phyloP scores from a whole-genome alignment of 1,140 invertebrate genomes.

The Drosophila leontia region DNA sequence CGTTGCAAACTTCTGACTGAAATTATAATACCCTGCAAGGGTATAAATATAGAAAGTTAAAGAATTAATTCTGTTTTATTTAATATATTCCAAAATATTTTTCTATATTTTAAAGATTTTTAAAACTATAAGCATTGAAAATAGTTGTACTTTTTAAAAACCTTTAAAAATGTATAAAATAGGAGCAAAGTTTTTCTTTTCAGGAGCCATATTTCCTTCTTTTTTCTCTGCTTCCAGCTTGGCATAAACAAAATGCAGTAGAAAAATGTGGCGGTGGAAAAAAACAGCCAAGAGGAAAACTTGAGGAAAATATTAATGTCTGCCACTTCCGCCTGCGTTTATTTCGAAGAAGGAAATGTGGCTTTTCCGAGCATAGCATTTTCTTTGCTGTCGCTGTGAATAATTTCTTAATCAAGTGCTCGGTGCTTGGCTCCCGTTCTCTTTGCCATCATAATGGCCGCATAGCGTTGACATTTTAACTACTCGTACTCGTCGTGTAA shows the following conservation, averaged over 20 bases:
- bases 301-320: slow-evolving; percentile 34
- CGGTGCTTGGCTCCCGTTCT: neutral
- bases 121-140: too few relatives aligned
- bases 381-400: slow-evolving; percentile 8
- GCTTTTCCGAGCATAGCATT: slow-evolving; percentile 37
- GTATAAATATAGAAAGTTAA: too few relatives aligned
- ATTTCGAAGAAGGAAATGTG: slow-evolving; percentile 22
- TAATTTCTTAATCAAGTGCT: slow-evolving; percentile 46
- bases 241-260: slow-evolving; percentile 63
- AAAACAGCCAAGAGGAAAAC: slow-evolving; percentile 1
- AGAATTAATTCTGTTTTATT: too few relatives aligned
- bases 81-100: too few relatives aligned
- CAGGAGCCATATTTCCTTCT: slow-evolving; percentile 22
- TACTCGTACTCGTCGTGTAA: slow-evolving; percentile 30
- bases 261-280: slow-evolving; percentile 18
- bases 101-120: too few relatives aligned
- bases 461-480: slow-evolving; percentile 49
- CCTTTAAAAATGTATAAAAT: too few relatives aligned
- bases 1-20: too few relatives aligned
- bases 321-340: slow-evolving; percentile 35
- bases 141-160: neutral
- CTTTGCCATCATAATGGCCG: slow-evolving; percentile 4
- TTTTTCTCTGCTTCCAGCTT: slow-evolving; percentile 36
- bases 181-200: neutral
- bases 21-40: too few relatives aligned